Evolutionary conservation across 1,140 invertebrate species (phyloP).

Genomic region (Hetaerina americana): DNA sequence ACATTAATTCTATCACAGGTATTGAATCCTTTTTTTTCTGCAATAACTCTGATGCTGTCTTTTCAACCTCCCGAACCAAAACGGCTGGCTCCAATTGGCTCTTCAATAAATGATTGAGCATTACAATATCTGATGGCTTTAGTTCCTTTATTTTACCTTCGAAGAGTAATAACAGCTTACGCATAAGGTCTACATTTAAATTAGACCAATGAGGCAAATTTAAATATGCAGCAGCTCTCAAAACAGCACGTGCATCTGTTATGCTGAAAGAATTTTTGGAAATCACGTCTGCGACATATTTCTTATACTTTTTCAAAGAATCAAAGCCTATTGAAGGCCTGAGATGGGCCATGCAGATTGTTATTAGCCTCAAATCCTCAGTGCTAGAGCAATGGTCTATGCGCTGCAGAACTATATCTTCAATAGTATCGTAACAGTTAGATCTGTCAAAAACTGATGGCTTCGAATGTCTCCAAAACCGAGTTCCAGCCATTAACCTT

Average conservation of each 20-base stretch:
- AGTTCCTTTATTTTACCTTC: not conserved
- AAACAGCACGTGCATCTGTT: not conserved
- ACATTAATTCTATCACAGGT: not conserved
- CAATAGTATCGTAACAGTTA: not conserved
- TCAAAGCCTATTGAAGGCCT: not conserved
- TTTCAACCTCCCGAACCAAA: not conserved
- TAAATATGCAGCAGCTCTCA: not conserved
- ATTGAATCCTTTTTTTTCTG: not conserved
- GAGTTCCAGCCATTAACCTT: not conserved
- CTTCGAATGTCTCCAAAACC: not conserved
- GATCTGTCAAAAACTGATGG: not conserved
- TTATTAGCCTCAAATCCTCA: slow-evolving; percentile 2
- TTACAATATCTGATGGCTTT: not conserved
- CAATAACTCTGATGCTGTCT: not conserved
- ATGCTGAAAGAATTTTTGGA: not conserved
- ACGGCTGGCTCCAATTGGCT: not conserved
- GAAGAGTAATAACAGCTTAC: not conserved
- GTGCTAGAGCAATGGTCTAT: not conserved
- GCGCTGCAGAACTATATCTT: not conserved
- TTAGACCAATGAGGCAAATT: not conserved
- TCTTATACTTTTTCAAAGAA: not conserved
- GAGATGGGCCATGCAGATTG: not conserved
- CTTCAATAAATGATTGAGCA: not conserved
- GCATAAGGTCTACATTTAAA: not conserved
- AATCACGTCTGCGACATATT: not conserved